Conservation (phyloP, 2,113 vertebrate species). For the Rhineura floridana region DNA sequence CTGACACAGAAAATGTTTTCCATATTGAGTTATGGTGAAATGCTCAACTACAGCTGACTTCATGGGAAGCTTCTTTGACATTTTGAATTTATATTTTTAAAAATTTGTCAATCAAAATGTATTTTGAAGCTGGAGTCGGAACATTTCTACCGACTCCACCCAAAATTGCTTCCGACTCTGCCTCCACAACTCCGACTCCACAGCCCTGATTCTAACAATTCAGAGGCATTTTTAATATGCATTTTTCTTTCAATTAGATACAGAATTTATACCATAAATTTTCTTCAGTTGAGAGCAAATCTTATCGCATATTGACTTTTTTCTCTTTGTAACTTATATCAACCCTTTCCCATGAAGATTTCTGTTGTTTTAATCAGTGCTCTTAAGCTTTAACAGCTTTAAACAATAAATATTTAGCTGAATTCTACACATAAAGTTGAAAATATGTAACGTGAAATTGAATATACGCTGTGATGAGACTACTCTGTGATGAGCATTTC, state of each 20-base stretch:
- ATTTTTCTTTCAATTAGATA: neutral
- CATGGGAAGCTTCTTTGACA: no score
- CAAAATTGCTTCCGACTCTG: no score
- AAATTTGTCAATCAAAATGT: no score
- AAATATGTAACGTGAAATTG: neutral
- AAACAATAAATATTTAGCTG: no score
- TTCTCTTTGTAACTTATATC: neutral
- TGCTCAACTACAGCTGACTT: no score
- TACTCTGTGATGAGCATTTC: conserved; percentile 39
- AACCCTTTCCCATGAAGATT: neutral
- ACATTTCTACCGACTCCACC: no score
- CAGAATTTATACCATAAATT: neutral
- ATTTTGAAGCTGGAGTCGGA: no score
- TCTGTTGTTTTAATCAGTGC: neutral
- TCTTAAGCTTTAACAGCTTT: neutral
- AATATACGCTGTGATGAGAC: conserved; percentile 26
- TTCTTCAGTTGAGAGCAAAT: neutral
- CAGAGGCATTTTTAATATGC: neutral
- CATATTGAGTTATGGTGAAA: no score
- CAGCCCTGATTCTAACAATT: neutral
- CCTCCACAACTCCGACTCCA: no score
- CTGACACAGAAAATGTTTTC: no score
- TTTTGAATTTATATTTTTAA: no score
- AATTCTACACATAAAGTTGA: conserved; percentile 2
- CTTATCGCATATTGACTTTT: neutral